Conservation (phyloP, 1,140 invertebrate species). For the Musca domestica region DNA sequence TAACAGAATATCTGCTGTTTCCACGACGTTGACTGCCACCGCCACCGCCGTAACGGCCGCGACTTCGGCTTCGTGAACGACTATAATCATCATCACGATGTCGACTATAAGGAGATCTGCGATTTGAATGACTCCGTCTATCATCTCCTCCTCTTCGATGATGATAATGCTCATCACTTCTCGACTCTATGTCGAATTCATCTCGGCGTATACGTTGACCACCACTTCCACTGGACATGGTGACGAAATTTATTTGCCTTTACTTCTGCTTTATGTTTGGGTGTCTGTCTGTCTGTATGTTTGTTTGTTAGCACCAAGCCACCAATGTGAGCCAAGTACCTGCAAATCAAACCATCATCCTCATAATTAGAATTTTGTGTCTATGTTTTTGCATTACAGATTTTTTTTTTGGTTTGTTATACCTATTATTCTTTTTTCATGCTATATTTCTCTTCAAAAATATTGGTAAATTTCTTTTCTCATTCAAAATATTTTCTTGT, state of each 20-base stretch:
- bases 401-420: slow-evolving; percentile 6
- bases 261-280: neutral
- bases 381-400: slow-evolving; percentile 8
- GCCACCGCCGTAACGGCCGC: slow-evolving; percentile 10
- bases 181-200: slow-evolving; percentile 20
- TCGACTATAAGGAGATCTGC: slow-evolving; percentile 27
- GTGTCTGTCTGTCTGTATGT: neutral
- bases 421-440: slow-evolving; percentile 40
- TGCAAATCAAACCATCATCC: slow-evolving; percentile 27
- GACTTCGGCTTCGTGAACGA: slow-evolving; percentile 27
- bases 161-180: slow-evolving; percentile 32
- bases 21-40: slow-evolving; percentile 7
- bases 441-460: slow-evolving; percentile 23
- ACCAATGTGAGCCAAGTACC: neutral
- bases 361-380: slow-evolving; percentile 24
- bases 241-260: neutral
- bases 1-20: neutral
- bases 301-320: neutral
- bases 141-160: slow-evolving; percentile 27
- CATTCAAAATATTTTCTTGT: slow-evolving; percentile 49
- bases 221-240: too few species aligned
- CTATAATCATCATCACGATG: slow-evolving; percentile 12
- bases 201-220: slow-evolving; percentile 16
- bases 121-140: slow-evolving; percentile 28
- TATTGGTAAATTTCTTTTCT: slow-evolving; percentile 35